Evolutionary conservation across 2,888 invertebrate species (phyloP), one percentile per base, ranked within the genome.

Genomic region (Mechanitis messenoides): DNA sequence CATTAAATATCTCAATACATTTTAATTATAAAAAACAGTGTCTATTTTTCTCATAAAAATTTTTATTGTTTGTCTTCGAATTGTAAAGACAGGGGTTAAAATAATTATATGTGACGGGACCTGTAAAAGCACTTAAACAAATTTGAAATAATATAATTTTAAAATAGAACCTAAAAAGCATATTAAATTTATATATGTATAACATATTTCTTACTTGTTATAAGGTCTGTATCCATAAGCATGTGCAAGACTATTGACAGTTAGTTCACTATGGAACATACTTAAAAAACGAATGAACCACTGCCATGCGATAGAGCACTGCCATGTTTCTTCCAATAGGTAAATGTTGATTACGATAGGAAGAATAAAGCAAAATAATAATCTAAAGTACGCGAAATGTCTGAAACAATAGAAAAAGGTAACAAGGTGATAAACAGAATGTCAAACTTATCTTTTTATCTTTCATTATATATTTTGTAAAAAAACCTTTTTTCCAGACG

Each of bases 231-330:
- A 87, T 71, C 94, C 94, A 81, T 92, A 93, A 45, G 93, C 84
- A 82, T 97, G 97, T 3, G 97, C 97, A 0, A 95, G 94, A 66
- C 95, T 96, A 78, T 97, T 97, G 33, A 97, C 97, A 3, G 94
- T 92, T 92, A 97, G 96, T 50, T 97, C 97, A 73, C 94, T 93
- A 79, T 98, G 95, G 71, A 98, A 92, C 61, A 93, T 93, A 69
- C 92, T 85, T 9, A 94, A 91, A 79, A 96, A 97, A 53, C 97
- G 92, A 53, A 96, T 86, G 68, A 94, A 91, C 63, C 93, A 93
- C 67, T 95, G 92, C 71, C 95, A 91, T 60, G 94, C 92, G 68
- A 95, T 93, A 2, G 95, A 92, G 69, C 93, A 92, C 56, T 76
- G 81, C 91, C 92, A 93, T 31, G 88, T 83, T 76, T 97, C 96